Evolutionary conservation across 2,797 vertebrate genomes (phyloP), one percentile per base, ranked within the genome.

Genomic region (Sitta carolinensis): DNA sequence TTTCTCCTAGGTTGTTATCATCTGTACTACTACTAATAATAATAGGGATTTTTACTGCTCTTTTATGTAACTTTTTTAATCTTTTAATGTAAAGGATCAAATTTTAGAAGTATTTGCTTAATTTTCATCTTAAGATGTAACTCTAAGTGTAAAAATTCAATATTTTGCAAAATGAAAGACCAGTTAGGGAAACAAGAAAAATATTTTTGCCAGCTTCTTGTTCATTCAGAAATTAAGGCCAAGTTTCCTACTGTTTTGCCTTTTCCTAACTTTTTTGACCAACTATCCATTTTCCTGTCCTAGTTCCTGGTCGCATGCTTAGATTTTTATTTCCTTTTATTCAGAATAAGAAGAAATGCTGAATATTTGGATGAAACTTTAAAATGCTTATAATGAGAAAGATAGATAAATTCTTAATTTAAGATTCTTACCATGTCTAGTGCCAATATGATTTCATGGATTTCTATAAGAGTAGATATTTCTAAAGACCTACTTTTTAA

Each of bases 151-250:
- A 61, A 85, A 85, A 75, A 75, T 70, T 70, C 10, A 69, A 43
- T 48, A 54, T 88, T 85, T 84, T 93, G 51, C 61, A 62, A 81
- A 63, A 77, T 34, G 36, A 84, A 94, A 78, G 20, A 87, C 14
- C 26, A 58, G 21, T 91, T 67, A 69, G 17, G 19, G 54, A 93
- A 90, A 74, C 48, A 80, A 48, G 45, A 52, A 59, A 68, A 73
- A 1, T 26, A 10, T 94, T 59, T 84, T 72, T 90, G 80, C 88
- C 96, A 94, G 66, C 23, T 57, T 66, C 93, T 94, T 94, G 83
- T 90, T 91, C 74, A 40, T 76, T 70, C 16, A 50, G 40, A 86
- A 94, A 69, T 89, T 74, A 87, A 66, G 51, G 16, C 58, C 1
- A 8, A 54, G 10, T 84, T 93, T 86, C 67, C 45, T 93, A 38